Conservation (phyloP, 2,888 invertebrate species). For the Halictus quadricinctus region DNA sequence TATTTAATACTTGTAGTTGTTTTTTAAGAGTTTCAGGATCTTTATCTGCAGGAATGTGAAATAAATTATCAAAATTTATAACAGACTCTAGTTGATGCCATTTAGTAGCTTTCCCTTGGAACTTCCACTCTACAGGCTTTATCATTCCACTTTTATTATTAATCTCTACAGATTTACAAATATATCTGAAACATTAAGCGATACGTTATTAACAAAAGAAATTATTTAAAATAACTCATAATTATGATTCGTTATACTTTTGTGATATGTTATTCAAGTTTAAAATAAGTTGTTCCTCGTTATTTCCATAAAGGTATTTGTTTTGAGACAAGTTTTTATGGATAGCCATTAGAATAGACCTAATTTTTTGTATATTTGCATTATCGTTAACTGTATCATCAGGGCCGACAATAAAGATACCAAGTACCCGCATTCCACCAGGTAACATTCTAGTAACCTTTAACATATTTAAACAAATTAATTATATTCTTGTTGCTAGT, state of each 20-base stretch:
- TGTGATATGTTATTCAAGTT: conserved; percentile 83
- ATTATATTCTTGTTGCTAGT: not conserved
- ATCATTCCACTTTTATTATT: conserved; percentile 82
- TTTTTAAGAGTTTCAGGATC: conserved; percentile 86
- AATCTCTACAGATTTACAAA: conserved; percentile 87
- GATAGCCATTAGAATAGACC: conserved; percentile 84
- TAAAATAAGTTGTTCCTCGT: conserved; percentile 87
- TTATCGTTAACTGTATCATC: conserved; percentile 86
- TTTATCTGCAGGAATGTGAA: conserved; percentile 87
- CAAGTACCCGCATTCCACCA: conserved; percentile 94
- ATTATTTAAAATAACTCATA: conserved; percentile 6
- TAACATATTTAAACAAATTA: conserved; percentile 19
- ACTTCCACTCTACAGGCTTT: conserved; percentile 91
- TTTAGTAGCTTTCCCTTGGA: conserved; percentile 87
- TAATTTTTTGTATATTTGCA: conserved; percentile 85
- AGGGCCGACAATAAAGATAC: conserved; percentile 89
- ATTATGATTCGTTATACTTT: conserved; percentile 80
- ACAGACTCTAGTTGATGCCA: conserved; percentile 91
- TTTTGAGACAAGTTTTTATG: conserved; percentile 85
- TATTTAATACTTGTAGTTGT: conserved; percentile 86
- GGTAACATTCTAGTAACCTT: conserved; percentile 94
- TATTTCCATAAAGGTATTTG: conserved; percentile 86
- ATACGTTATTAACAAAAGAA: not conserved
- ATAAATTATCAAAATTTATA: conserved; percentile 89
- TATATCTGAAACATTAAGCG: conserved; percentile 81